Percentiles rank a stretch among this genome's conserved stretches.
These are phyloP conservation scores for Acrocera orbiculus DNA, from an alignment of 2,888 invertebrate genomes.

Conservation along the genomic window DNA sequence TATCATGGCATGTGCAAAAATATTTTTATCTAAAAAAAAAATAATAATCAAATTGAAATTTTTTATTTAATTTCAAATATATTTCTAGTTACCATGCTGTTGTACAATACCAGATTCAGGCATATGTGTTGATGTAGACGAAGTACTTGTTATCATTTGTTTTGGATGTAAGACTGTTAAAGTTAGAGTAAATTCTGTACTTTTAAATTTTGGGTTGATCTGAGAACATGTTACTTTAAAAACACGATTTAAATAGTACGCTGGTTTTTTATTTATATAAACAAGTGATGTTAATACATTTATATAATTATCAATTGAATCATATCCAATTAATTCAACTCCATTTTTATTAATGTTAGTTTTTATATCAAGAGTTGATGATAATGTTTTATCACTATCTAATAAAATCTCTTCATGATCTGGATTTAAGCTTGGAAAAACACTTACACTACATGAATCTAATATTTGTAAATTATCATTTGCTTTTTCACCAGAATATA, in stretches of 20 bases:
- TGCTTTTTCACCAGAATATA: conserved; percentile 27
- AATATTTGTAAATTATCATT: conserved; percentile 42
- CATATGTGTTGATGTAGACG: conserved; percentile 42
- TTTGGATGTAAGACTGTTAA: conserved; percentile 76
- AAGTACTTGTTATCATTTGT: conserved; percentile 36
- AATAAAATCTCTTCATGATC: conserved; percentile 66
- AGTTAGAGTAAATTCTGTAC: conserved; percentile 90
- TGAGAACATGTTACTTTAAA: conserved; percentile 93
- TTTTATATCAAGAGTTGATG: conserved; percentile 27
- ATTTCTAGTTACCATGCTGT: conserved; percentile 11
- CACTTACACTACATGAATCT: conserved; percentile 85
- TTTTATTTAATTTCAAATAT: too few relatives aligned
- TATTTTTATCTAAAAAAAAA: conserved; percentile 26
- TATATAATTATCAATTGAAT: conserved; percentile 25
- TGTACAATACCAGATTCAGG: conserved; percentile 8
- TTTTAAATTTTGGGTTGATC: conserved; percentile 79
- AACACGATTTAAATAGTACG: conserved; percentile 84
- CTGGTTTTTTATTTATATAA: conserved; percentile 92
- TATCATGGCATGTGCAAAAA: conserved; percentile 29
- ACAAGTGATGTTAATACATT: conserved; percentile 37
- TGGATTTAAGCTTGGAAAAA: conserved; percentile 87
- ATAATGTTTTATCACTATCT: conserved; percentile 27
- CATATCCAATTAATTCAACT: conserved; percentile 36
- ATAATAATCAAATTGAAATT: background rate
- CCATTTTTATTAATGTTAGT: conserved; percentile 82